Evolutionary conservation across 2,797 vertebrate species (phyloP).

Genomic region (Gymnoscopelus braueri): DNA sequence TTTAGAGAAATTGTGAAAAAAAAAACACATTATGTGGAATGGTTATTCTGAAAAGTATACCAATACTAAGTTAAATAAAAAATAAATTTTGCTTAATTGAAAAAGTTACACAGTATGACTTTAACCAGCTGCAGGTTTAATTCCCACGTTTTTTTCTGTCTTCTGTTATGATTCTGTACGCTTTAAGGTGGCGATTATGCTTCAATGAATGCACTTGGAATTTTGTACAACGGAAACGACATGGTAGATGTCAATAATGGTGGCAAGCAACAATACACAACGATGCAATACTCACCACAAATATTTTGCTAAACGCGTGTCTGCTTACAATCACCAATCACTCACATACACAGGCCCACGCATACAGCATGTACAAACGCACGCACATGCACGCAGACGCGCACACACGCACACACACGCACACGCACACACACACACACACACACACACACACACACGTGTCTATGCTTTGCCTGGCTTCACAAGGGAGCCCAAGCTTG

Average conservation of each 20-base stretch:
- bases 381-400: background rate
- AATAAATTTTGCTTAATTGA: no score
- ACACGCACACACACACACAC: constrained; percentile 26
- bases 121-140: constrained; percentile 55
- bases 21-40: no score
- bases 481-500: constrained; percentile 79
- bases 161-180: constrained; percentile 37
- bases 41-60: no score
- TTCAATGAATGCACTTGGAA: constrained; percentile 58
- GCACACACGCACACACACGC: constrained; percentile 25
- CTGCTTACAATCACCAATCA: no score
- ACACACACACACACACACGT: constrained; percentile 35
- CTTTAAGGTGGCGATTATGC: constrained; percentile 49
- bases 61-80: no score
- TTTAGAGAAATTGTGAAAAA: no score
- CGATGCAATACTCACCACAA: constrained; percentile 20
- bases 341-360: background rate
- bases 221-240: constrained; percentile 47
- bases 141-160: constrained; percentile 55
- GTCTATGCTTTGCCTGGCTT: constrained; percentile 80
- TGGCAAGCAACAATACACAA: constrained; percentile 26
- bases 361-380: constrained; percentile 2
- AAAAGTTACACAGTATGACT: no score
- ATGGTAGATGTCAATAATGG: constrained; percentile 50
- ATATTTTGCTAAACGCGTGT: constrained; percentile 1